Evolutionary conservation across 2,113 vertebrate species (phyloP).

Genomic region (Micronisus gabar): DNA sequence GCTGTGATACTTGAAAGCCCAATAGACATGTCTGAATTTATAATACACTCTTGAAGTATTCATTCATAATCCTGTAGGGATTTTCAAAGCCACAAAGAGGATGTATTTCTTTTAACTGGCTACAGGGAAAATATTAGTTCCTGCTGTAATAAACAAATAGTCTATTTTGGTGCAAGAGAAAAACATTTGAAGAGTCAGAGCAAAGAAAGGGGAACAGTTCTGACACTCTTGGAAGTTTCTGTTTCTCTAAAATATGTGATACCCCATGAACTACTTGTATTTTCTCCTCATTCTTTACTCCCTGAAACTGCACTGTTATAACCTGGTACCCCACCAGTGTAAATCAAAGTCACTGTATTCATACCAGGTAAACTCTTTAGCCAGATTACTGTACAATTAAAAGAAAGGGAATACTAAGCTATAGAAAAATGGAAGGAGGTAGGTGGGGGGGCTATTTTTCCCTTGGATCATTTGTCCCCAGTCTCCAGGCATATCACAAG

Average conservation of each 20-base stretch:
- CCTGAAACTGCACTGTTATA: background rate
- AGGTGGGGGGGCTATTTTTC: background rate
- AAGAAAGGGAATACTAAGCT: background rate
- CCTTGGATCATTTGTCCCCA: background rate
- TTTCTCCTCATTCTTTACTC: background rate
- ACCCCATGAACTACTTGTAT: background rate
- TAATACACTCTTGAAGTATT: constrained; percentile 69
- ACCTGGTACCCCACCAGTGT: background rate
- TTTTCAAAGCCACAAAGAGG: constrained; percentile 65
- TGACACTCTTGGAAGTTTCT: background rate
- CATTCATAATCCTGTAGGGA: constrained; percentile 65
- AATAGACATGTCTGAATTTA: constrained; percentile 67
- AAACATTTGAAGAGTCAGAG: background rate
- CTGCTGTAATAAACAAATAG: constrained; percentile 48
- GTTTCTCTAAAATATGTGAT: background rate
- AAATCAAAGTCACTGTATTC: background rate
- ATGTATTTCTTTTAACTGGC: constrained; percentile 35
- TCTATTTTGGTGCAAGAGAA: background rate
- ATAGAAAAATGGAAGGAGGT: no score
- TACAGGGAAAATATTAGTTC: constrained; percentile 46
- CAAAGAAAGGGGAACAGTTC: background rate
- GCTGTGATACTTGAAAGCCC: constrained; percentile 70
- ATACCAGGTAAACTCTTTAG: background rate
- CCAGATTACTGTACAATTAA: background rate
- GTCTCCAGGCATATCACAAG: background rate